phyloP scores from a whole-genome alignment of 2,113 vertebrate genomes.

The Trachemys scripta region DNA sequence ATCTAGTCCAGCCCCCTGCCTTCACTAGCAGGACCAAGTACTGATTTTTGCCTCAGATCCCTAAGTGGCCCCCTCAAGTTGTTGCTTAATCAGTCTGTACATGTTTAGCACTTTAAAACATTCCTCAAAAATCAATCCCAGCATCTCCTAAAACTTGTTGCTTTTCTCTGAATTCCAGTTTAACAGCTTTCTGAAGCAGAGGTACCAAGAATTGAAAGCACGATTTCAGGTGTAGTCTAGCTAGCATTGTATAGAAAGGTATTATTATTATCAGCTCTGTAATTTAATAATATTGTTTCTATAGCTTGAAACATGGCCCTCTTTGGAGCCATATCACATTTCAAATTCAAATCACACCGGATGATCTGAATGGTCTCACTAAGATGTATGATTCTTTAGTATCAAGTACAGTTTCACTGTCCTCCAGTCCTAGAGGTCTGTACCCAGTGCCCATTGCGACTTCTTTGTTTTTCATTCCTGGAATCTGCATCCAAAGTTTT shows the following conservation, averaged over 20 bases:
- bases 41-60: too few species aligned
- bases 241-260: background rate
- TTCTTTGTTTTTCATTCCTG: background rate
- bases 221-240: background rate
- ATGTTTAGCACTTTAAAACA: background rate
- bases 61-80: too few species aligned
- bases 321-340: background rate
- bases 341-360: background rate
- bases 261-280: background rate
- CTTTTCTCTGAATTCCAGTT: background rate
- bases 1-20: too few species aligned
- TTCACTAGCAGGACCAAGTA: too few species aligned
- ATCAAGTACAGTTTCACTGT: background rate
- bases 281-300: background rate
- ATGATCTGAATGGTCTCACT: background rate
- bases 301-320: background rate
- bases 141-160: background rate
- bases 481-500: background rate
- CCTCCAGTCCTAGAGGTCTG: background rate
- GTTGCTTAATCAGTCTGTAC: background rate
- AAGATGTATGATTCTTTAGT: background rate
- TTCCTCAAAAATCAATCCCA: background rate
- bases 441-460: background rate
- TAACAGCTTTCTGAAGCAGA: background rate
- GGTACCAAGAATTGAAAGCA: background rate